Base-by-base conservation (phyloP, 1,140 invertebrate genomes). In the Drosophila azteca region DNA sequence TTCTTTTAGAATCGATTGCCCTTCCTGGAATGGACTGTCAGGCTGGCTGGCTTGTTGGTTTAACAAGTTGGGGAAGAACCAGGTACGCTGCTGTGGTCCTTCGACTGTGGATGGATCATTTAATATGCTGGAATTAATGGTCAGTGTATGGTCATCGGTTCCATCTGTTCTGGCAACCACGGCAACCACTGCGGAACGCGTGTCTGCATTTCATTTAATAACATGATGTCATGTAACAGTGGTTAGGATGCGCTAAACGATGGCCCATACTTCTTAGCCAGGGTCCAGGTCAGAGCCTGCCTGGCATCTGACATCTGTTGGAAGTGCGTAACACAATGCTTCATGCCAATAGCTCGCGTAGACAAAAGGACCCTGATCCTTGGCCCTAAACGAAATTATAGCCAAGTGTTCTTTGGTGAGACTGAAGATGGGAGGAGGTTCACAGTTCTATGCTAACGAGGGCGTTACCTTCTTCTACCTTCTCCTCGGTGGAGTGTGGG, bases 151-250 rank as follows among this genome's bases (percentile, higher is more conserved):
- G 17, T 31, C 20, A 20, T 31, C 17, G 41, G 44, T 58, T 60
- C 67, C 80, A 89, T 67, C 73, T 90, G 80, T 74, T 80, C 66
- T 26, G 31, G 64, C 55, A 35, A 76, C 59, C 63, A 39, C 44
- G 24, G 61, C 55, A 35, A 76, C 59, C 63, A 39, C 44, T 17
- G 61, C 20, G 53, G 55, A 63, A 64, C 70, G 83, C 82, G 82
- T 88, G 82, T 82, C 64, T 74, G 76, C 79, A 88, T 82, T 85
- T 85, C 82, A 79, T 88, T 79, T 87, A 87, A 87, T 87, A 82
- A 87, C 82, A 87, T 64, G 82, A 83, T 88, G 83, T 87, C 83
- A 79, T 88, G 78, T 88, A 69, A 83, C 83, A 83, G 82, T 87
- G 79, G 82, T 87, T 87, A 85, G 82, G 69, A 81, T 78, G 82